Conservation (phyloP, 2,797 vertebrate species). For the Rhinogobio ventralis region DNA sequence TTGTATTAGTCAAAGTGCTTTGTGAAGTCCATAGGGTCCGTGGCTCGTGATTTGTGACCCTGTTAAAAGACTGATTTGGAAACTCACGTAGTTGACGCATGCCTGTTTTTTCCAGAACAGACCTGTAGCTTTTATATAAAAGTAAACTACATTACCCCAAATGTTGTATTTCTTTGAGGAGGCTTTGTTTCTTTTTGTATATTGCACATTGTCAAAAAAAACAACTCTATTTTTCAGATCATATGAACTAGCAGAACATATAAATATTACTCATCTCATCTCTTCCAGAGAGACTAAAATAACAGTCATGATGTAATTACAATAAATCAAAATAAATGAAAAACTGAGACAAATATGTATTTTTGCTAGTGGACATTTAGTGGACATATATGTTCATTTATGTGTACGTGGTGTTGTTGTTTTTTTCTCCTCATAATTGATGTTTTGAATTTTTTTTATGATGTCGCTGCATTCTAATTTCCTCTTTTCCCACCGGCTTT, state of each 20-base stretch:
- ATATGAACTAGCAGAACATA: constrained; percentile 67
- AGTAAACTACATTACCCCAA: constrained; percentile 69
- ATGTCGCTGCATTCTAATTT: constrained; percentile 83
- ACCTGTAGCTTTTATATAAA: constrained; percentile 79
- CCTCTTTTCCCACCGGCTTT: constrained; percentile 94
- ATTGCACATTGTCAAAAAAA: constrained; percentile 72
- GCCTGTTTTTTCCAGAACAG: constrained; percentile 80
- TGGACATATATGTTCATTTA: constrained; percentile 72
- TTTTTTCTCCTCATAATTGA: constrained; percentile 72
- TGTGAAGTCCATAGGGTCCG: constrained; percentile 63
- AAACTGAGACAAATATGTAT: constrained; percentile 71
- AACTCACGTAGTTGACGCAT: constrained; percentile 70
- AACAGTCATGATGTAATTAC: constrained; percentile 76
- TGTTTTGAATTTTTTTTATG: constrained; percentile 71
- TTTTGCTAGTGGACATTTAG: constrained; percentile 62
- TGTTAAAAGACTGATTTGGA: constrained; percentile 65
- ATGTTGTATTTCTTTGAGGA: constrained; percentile 79
- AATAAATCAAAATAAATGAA: constrained; percentile 77
- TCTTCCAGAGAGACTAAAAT: constrained; percentile 52
- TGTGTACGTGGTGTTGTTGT: constrained; percentile 61
- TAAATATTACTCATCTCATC: constrained; percentile 55
- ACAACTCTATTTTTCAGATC: constrained; percentile 78
- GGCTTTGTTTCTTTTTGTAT: constrained; percentile 84
- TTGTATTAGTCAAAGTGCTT: constrained; percentile 74
- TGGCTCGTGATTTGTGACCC: constrained; percentile 68